phyloP scores from a whole-genome alignment of 2,113 vertebrate genomes.

The Heterotis niloticus region DNA sequence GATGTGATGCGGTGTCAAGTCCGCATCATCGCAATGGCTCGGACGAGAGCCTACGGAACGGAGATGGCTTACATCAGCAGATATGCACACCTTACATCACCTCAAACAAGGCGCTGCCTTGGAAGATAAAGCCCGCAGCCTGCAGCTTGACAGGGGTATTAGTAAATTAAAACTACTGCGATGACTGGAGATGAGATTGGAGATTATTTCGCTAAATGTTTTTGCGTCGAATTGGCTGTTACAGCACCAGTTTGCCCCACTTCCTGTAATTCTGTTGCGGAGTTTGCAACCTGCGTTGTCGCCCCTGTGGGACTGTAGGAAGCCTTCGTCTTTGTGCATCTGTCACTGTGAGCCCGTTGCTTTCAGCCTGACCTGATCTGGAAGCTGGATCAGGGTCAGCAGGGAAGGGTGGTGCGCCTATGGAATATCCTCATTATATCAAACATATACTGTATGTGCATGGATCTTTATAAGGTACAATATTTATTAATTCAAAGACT shows the following conservation, averaged over 20 bases:
- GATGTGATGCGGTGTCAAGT: conserved; percentile 58
- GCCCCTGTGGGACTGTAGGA: not conserved
- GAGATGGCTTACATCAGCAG: conserved; percentile 34
- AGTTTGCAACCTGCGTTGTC: not conserved
- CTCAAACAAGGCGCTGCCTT: not conserved
- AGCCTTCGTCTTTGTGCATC: not conserved
- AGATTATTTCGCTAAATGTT: conserved; percentile 7
- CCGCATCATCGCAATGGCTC: conserved; percentile 47
- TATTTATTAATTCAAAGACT: too few relatives aligned
- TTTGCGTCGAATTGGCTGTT: not conserved
- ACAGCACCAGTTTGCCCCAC: not conserved
- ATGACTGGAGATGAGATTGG: not conserved
- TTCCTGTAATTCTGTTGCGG: not conserved
- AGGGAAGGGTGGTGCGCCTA: not conserved
- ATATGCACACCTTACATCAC: not conserved
- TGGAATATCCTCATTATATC: too few relatives aligned
- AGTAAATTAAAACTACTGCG: conserved; percentile 7
- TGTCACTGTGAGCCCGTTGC: not conserved
- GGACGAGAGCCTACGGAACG: conserved; percentile 43
- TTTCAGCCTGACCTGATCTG: not conserved
- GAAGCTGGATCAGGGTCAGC: not conserved
- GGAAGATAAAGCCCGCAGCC: not conserved
- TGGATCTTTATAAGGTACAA: too few relatives aligned
- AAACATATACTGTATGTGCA: too few relatives aligned
- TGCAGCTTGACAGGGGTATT: not conserved